These are phyloP conservation scores for Myopa testacea DNA, from an alignment of 2,888 invertebrate genomes.

Conservation along the genomic window DNA sequence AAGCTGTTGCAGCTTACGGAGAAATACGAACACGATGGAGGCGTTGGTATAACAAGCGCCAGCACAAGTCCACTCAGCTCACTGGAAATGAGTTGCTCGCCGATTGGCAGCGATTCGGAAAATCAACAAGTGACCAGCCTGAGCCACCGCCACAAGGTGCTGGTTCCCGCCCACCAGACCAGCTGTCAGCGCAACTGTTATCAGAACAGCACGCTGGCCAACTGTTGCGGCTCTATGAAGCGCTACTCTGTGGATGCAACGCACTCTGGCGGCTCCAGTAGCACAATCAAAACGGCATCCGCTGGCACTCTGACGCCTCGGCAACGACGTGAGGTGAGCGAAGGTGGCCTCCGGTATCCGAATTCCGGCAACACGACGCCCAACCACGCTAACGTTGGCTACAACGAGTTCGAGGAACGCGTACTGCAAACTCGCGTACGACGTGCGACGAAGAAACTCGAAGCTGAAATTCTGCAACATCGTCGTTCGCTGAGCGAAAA, in stretches of 20 bases:
- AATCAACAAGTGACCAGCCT: slow-evolving; percentile 45
- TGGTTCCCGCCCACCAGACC: neutral
- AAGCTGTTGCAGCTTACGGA: slow-evolving; percentile 76
- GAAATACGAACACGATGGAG: slow-evolving; percentile 61
- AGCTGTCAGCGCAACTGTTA: slow-evolving; percentile 34
- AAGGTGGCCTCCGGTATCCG: slow-evolving; percentile 59
- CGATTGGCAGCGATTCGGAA: slow-evolving; percentile 64
- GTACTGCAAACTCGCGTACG: slow-evolving; percentile 62
- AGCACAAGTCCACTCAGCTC: slow-evolving; percentile 63
- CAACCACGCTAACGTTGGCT: slow-evolving; percentile 49
- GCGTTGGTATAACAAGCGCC: slow-evolving; percentile 32
- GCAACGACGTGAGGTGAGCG: slow-evolving; percentile 53
- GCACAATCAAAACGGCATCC: slow-evolving; percentile 52
- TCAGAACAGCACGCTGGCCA: slow-evolving; percentile 44
- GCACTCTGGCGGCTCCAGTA: neutral
- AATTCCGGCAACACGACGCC: slow-evolving; percentile 50
- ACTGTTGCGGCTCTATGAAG: slow-evolving; percentile 41
- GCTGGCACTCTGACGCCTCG: slow-evolving; percentile 50
- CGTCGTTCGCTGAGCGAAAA: slow-evolving; percentile 82
- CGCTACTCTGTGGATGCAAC: slow-evolving; percentile 28
- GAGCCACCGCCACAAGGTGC: slow-evolving; percentile 39
- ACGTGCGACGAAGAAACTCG: slow-evolving; percentile 64
- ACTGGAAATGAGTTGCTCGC: slow-evolving; percentile 62
- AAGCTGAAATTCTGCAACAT: slow-evolving; percentile 71
- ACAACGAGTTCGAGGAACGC: slow-evolving; percentile 60